Evolutionary conservation across 2,888 invertebrate species (phyloP), one percentile per base, ranked within the genome.

Genomic region (Stenodema calcarata): DNA sequence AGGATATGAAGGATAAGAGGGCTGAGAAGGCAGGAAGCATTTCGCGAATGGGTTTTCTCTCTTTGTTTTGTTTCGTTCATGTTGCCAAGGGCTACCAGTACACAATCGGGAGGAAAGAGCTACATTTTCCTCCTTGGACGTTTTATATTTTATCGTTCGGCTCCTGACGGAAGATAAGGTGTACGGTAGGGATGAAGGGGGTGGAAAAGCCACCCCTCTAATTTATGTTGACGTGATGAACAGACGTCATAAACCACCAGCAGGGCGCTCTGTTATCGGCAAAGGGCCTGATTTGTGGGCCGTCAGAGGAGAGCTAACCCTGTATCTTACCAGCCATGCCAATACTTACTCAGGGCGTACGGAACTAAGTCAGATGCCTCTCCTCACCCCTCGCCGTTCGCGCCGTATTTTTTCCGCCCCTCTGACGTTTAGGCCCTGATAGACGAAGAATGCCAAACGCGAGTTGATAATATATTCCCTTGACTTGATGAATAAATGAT

Each of bases 201-300:
- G 44, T 76, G 69, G 69, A 7, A 62, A 76, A 86, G 86, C 86
- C 84, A 70, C 84, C 75, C 86, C 54, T 79, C 81, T 86, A 86
- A 86, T 86, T 86, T 86, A 86, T 86, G 86, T 81, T 80, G 81
- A 89, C 89, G 89, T 90, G 90, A 90, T 90, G 90, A 90, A 90
- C 89, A 90, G 90, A 90, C 89, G 90, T 90, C 90, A 90, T 90
- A 90, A 90, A 90, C 89, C 89, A 89, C 88, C 54, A 44, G 54
- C 69, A 30, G 75, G 86, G 78, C 62, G 78, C 87, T 86, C 83
- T 87, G 87, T 88, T 89, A 89, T 89, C 89, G 89, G 89, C 88
- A 87, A 84, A 84, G 54, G 62, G 69, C 50, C 87, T 89, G 89
- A 89, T 89, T 89, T 89, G 89, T 89, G 86, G 87, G 86, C 87